phyloP scores from a whole-genome alignment of 2,888 invertebrate species.

The Fabriciana adippe region DNA sequence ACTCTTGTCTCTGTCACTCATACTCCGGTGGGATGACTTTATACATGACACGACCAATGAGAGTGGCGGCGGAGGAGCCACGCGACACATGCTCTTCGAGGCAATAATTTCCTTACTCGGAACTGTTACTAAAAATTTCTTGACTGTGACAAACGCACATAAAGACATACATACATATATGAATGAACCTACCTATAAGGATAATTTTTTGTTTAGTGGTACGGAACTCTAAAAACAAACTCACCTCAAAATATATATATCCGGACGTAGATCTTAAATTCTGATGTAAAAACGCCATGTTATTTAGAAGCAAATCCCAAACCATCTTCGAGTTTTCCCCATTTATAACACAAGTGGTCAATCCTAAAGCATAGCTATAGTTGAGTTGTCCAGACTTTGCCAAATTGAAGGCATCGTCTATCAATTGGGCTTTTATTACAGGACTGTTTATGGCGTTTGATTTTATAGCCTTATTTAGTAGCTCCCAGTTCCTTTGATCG shows the following conservation, averaged over 20 bases:
- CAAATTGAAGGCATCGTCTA: conserved; percentile 87
- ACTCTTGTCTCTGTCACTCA: too few species aligned
- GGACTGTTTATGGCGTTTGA: conserved; percentile 79
- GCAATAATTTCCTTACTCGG: too few species aligned
- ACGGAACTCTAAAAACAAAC: conserved; percentile 9
- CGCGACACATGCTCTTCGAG: too few species aligned
- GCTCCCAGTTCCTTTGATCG: conserved; percentile 81
- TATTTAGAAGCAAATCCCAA: conserved; percentile 84
- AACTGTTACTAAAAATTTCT: too few species aligned
- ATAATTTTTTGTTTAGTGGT: not conserved
- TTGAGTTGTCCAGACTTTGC: conserved; percentile 82
- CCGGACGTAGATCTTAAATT: conserved; percentile 76
- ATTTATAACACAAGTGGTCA: conserved; percentile 83
- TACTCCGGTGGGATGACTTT: too few species aligned
- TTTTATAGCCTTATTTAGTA: conserved; percentile 74
- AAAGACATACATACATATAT: not conserved
- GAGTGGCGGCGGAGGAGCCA: too few species aligned
- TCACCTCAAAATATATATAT: conserved; percentile 76
- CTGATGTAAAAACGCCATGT: conserved; percentile 76
- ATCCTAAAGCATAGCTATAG: conserved; percentile 83
- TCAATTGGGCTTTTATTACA: conserved; percentile 85
- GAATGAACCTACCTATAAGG: not conserved
- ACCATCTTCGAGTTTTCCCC: conserved; percentile 85
- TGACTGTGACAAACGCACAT: too few species aligned
- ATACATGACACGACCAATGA: too few species aligned